phyloP scores from a whole-genome alignment of 2,113 vertebrate species.

The Sebastes fasciatus region DNA sequence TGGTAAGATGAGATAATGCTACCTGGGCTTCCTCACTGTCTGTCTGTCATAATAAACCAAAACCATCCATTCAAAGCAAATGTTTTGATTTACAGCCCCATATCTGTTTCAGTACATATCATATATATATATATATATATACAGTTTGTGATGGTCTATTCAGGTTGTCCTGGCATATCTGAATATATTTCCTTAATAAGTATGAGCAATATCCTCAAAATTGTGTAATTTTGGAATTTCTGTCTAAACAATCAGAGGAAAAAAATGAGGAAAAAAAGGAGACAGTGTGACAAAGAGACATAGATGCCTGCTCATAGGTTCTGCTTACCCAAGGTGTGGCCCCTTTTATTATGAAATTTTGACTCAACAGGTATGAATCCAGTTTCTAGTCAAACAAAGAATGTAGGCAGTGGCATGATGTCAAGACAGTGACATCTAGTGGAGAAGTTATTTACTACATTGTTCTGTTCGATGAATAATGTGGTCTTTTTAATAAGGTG shows the following conservation, averaged over 20 bases:
- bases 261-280: neutral
- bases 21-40: neutral
- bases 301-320: neutral
- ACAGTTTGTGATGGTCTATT: neutral
- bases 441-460: constrained; percentile 13
- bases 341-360: neutral
- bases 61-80: neutral
- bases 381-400: constrained; percentile 16
- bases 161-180: neutral
- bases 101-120: neutral
- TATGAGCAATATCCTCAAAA: neutral
- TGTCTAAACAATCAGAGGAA: neutral
- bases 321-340: neutral
- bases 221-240: neutral
- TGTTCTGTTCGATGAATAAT: neutral
- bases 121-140: neutral
- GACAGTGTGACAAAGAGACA: neutral
- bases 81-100: neutral
- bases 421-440: constrained; percentile 56
- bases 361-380: constrained; percentile 32
- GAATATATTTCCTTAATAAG: neutral
- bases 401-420: neutral
- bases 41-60: constrained; percentile 11
- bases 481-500: no score
- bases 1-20: constrained; percentile 17